A percentile compares a stretch with the other conserved stretches of the same genome.
These are phyloP conservation scores for Syngnathus acus DNA, from an alignment of 2,797 vertebrate genomes.

Conservation along the genomic window DNA sequence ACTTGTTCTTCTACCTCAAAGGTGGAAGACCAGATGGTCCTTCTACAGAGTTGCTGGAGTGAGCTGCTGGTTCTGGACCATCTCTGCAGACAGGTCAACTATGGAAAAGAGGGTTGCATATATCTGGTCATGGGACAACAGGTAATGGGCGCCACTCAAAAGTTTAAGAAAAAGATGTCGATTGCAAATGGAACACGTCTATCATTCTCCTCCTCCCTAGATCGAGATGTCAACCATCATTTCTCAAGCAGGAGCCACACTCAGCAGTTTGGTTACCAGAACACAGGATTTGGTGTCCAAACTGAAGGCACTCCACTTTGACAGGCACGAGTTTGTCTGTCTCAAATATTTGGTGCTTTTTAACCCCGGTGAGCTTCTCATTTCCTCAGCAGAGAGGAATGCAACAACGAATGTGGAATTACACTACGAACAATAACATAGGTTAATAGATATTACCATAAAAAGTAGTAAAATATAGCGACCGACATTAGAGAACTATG, in stretches of 20 bases:
- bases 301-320: conserved; percentile 69
- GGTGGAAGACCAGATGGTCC: conserved; percentile 78
- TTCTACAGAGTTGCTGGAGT: conserved; percentile 80
- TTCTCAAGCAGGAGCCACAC: conserved; percentile 67
- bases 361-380: conserved; percentile 67
- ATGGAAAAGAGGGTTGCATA: conserved; percentile 70
- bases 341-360: conserved; percentile 77
- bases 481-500: too few species aligned
- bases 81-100: conserved; percentile 73
- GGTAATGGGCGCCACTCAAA: conserved; percentile 36
- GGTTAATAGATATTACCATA: neutral
- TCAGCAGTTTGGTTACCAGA: conserved; percentile 70
- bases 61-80: conserved; percentile 78
- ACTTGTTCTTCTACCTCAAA: conserved; percentile 23
- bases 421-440: neutral
- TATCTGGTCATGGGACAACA: conserved; percentile 77
- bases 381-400: neutral
- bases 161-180: neutral
- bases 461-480: too few species aligned
- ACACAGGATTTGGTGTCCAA: conserved; percentile 74
- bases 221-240: conserved; percentile 70
- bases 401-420: neutral
- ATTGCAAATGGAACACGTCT: neutral
- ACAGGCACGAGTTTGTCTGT: conserved; percentile 75
- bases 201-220: conserved; percentile 42